Conservation (phyloP, 2,113 vertebrate genomes). For the Tapirus terrestris region DNA sequence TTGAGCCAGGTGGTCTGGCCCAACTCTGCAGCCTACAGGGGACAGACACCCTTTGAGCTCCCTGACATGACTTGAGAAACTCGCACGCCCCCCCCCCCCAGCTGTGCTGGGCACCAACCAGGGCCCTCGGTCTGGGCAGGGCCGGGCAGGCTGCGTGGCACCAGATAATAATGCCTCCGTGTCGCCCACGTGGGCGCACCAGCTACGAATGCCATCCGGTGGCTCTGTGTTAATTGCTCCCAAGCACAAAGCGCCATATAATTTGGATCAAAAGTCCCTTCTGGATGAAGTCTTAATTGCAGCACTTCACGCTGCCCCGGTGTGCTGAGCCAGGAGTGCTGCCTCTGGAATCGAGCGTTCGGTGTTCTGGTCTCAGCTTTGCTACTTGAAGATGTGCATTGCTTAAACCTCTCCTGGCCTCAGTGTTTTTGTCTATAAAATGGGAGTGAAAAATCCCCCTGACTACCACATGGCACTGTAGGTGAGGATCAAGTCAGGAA, state of each 20-base stretch:
- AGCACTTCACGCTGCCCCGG: not conserved
- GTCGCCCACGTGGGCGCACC: conserved; percentile 39
- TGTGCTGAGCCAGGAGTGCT: not conserved
- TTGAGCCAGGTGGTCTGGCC: too few relatives aligned
- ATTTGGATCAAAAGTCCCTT: conserved; percentile 80
- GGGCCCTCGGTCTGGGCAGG: not conserved
- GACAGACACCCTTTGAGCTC: not conserved
- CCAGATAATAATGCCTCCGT: conserved; percentile 64
- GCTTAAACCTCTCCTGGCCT: not conserved
- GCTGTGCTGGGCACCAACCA: not conserved
- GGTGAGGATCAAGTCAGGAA: not conserved
- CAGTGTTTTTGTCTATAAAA: not conserved
- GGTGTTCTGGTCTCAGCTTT: not conserved
- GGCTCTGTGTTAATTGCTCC: conserved; percentile 73
- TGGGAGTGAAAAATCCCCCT: not conserved
- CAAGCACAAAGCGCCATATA: conserved; percentile 68
- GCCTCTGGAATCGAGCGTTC: not conserved
- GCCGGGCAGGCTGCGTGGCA: conserved; percentile 36
- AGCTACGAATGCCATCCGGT: conserved; percentile 45
- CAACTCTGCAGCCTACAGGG: not conserved
- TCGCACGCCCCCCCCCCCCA: not conserved
- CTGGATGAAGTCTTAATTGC: conserved; percentile 61
- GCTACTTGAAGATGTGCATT: not conserved
- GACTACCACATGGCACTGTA: rapidly evolving
- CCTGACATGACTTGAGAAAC: too few relatives aligned